phyloP scores from a whole-genome alignment of 2,888 invertebrate genomes.

The Malachius bipustulatus region DNA sequence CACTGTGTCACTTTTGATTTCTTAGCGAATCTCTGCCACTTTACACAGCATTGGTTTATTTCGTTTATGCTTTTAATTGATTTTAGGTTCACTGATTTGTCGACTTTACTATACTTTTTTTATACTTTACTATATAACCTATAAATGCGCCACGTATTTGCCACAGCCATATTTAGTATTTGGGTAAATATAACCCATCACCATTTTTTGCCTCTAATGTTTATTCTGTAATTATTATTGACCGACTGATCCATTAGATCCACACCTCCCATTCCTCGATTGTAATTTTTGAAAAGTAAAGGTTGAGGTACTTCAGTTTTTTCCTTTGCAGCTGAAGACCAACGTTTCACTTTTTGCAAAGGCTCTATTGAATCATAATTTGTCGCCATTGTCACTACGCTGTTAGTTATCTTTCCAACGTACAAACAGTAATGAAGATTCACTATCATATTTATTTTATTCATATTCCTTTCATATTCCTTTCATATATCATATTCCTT shows the following conservation, averaged over 20 bases:
- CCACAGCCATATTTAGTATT: too few species aligned
- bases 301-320: conserved; percentile 7
- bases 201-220: conserved; percentile 2
- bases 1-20: conserved; percentile 24
- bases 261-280: conserved; percentile 3
- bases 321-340: conserved; percentile 2
- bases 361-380: conserved; percentile 4
- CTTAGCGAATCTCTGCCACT: conserved; percentile 9
- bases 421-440: conserved; percentile 4
- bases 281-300: not conserved
- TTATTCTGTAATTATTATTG: too few species aligned
- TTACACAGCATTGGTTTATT: conserved; percentile 7
- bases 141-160: too few species aligned
- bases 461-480: too few species aligned
- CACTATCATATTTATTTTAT: too few species aligned
- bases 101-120: too few species aligned
- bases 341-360: not conserved
- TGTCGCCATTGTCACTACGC: too few species aligned
- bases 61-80: conserved; percentile 7
- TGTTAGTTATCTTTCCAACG: conserved; percentile 5
- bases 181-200: too few species aligned
- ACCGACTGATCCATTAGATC: conserved; percentile 3
- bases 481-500: too few species aligned
- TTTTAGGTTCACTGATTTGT: not conserved
- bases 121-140: too few species aligned